Evolutionary conservation across 2,113 vertebrate species (phyloP).

Genomic region (Oceanodroma tethys): DNA sequence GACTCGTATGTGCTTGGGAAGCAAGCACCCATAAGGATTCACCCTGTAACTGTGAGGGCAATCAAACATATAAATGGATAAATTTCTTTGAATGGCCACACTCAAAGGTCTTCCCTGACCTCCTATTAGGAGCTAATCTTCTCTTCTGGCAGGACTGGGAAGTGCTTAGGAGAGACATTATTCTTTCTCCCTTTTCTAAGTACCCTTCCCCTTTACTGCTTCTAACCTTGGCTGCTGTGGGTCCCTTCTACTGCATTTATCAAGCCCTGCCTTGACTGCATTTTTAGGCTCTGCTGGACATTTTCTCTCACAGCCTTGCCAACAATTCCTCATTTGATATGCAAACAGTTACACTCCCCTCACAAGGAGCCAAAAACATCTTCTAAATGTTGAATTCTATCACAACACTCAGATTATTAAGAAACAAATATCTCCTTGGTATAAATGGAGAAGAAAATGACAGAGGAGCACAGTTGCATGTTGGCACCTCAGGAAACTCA

Average conservation of each 20-base stretch:
- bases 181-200: background rate
- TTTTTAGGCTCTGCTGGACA: background rate
- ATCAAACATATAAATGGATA: background rate
- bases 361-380: background rate
- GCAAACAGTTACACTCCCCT: background rate
- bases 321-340: background rate
- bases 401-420: background rate
- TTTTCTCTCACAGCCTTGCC: background rate
- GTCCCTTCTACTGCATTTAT: background rate
- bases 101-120: background rate
- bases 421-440: background rate
- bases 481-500: background rate
- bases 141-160: background rate
- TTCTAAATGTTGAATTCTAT: background rate
- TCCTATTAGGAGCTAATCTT: background rate
- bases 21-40: background rate
- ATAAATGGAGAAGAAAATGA: background rate
- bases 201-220: background rate
- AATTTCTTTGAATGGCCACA: background rate
- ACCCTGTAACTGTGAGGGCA: background rate
- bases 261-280: background rate
- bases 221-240: background rate
- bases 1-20: rapidly evolving
- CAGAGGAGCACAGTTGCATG: background rate
- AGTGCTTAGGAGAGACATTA: background rate